A percentile compares a stretch with the other conserved stretches of the same genome.
Evolutionary conservation across 1,140 invertebrate species (phyloP).

Genomic region (Brachionus sp.): DNA sequence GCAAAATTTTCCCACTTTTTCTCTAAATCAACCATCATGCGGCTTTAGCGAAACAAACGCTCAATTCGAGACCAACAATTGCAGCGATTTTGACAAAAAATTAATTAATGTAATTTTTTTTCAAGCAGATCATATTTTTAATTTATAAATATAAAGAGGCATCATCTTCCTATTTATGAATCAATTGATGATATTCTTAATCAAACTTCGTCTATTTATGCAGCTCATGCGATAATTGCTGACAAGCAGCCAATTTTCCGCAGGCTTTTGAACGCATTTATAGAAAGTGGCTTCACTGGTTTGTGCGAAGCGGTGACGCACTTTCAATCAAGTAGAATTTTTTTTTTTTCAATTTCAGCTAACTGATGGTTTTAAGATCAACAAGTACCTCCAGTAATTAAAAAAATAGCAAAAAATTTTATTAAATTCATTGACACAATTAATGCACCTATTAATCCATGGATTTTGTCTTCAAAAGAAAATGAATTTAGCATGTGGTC

Average conservation of each 20-base stretch:
- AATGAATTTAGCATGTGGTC: not conserved
- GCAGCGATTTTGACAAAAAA: not conserved
- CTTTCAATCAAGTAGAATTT: not conserved
- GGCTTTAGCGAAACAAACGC: not conserved
- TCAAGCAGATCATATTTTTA: not conserved
- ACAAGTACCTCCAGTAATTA: not conserved
- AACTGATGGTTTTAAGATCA: not conserved
- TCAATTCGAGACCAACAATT: not conserved
- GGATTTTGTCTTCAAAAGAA: constrained; percentile 1
- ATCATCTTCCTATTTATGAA: not conserved
- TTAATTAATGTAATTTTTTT: not conserved
- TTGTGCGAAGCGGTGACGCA: not conserved
- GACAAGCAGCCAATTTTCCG: constrained; percentile 18
- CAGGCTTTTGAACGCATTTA: not conserved
- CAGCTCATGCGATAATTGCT: not conserved
- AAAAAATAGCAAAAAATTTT: not conserved
- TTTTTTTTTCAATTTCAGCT: not conserved
- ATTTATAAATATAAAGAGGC: not conserved
- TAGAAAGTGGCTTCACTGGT: not conserved
- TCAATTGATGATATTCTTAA: not conserved
- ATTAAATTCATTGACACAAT: constrained; percentile 15
- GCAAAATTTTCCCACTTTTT: not conserved
- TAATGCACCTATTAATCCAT: constrained; percentile 10
- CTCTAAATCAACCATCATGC: constrained; percentile 16
- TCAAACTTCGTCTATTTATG: not conserved